phyloP scores from a whole-genome alignment of 2,888 invertebrate genomes.

The Coelopa pilipes region DNA sequence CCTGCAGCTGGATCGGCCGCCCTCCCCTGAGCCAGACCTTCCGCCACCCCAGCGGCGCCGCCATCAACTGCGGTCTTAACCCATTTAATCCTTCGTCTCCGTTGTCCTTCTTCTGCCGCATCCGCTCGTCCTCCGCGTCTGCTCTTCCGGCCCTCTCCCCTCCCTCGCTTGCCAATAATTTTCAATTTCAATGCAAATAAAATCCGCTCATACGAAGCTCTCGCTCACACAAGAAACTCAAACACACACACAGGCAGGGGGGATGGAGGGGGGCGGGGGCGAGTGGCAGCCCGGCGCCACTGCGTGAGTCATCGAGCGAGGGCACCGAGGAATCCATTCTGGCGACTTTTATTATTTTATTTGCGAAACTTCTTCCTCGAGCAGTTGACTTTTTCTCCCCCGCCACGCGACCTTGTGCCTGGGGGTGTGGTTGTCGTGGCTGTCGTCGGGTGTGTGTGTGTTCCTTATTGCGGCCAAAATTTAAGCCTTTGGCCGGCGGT shows the following conservation, averaged over 20 bases:
- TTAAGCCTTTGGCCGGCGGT: not conserved
- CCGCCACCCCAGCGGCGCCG: no score
- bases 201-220: not conserved
- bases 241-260: not conserved
- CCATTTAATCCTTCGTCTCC: no score
- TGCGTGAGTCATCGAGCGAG: not conserved
- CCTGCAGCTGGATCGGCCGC: no score
- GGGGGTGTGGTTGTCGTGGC: not conserved
- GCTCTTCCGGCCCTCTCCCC: not conserved
- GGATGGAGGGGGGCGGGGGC: not conserved
- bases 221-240: not conserved
- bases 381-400: no score
- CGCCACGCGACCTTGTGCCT: no score
- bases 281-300: not conserved
- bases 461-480: not conserved
- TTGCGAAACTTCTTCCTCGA: not conserved
- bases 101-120: not conserved
- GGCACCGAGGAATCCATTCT: not conserved
- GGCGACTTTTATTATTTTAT: constrained; percentile 2
- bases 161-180: not conserved
- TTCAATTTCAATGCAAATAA: constrained; percentile 10
- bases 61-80: no score
- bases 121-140: not conserved
- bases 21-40: no score
- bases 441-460: not conserved